A percentile compares a stretch with the other conserved stretches of the same genome.
phyloP scores from a whole-genome alignment of 2,888 invertebrate species.

The Drosophila peninsularis region DNA sequence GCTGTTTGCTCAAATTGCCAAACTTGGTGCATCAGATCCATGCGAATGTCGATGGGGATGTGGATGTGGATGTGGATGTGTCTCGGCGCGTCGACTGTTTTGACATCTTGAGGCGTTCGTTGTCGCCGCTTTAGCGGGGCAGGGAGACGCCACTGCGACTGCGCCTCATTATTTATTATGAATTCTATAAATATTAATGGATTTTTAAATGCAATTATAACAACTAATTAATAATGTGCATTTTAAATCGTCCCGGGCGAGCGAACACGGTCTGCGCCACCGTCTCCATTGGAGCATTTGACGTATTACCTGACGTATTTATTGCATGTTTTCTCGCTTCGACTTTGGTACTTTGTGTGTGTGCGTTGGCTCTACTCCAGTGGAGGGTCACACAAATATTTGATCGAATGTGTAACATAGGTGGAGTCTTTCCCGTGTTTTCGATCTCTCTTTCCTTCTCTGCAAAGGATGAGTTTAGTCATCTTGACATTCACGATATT shows the following conservation, averaged over 20 bases:
- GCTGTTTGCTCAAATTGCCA: constrained; percentile 72
- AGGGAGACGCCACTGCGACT: constrained; percentile 27
- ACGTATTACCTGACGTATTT: constrained; percentile 81
- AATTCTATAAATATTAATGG: constrained; percentile 85
- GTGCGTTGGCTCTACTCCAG: not conserved
- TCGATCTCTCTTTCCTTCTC: too few species aligned
- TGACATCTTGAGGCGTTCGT: constrained; percentile 70
- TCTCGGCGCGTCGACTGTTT: constrained; percentile 53
- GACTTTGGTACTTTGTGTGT: constrained; percentile 34
- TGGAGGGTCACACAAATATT: not conserved
- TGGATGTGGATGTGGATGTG: not conserved
- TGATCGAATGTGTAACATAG: not conserved
- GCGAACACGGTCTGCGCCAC: constrained; percentile 26
- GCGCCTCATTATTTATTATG: constrained; percentile 83
- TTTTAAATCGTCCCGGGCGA: constrained; percentile 77
- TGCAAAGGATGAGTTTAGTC: too few species aligned
- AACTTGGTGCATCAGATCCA: constrained; percentile 53
- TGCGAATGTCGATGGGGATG: constrained; percentile 7
- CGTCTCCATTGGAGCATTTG: constrained; percentile 50
- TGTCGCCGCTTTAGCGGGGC: constrained; percentile 45
- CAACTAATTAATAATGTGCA: constrained; percentile 84
- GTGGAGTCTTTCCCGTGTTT: too few species aligned
- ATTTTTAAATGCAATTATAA: constrained; percentile 84
- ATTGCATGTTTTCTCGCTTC: constrained; percentile 81
- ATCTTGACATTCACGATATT: too few species aligned